Conservation (phyloP, 1,140 invertebrate species). For the Oncopeltus fasciatus region DNA sequence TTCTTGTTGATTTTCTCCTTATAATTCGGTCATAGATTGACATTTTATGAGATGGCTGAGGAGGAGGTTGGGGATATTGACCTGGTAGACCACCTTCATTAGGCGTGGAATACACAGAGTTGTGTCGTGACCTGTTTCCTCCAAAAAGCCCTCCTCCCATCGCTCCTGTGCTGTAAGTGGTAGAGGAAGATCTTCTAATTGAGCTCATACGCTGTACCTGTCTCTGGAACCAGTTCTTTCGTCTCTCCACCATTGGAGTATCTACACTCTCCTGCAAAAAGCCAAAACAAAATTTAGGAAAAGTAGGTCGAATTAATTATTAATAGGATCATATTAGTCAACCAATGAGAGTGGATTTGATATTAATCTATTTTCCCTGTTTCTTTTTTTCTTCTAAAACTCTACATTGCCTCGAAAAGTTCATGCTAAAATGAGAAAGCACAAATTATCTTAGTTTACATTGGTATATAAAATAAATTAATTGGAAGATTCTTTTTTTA, state of each 20-base stretch:
- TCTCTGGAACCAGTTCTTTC: slow-evolving; percentile 75
- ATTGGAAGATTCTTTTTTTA: too few species aligned
- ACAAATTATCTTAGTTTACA: too few species aligned
- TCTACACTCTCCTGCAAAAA: slow-evolving; percentile 71
- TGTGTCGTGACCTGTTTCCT: slow-evolving; percentile 44
- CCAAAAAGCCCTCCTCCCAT: slow-evolving; percentile 33
- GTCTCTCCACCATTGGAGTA: slow-evolving; percentile 62
- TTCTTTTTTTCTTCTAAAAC: too few species aligned
- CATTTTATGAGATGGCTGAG: slow-evolving; percentile 40
- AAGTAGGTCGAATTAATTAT: too few species aligned
- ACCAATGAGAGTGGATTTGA: too few species aligned
- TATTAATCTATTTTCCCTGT: too few species aligned
- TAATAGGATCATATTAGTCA: too few species aligned
- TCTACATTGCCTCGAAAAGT: too few species aligned
- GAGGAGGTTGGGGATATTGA: slow-evolving; percentile 21
- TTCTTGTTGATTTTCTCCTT: slow-evolving; percentile 56
- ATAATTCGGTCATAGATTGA: slow-evolving; percentile 66
- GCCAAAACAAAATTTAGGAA: too few species aligned
- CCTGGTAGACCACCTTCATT: slow-evolving; percentile 41
- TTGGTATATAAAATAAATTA: too few species aligned
- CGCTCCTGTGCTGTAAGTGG: slow-evolving; percentile 65
- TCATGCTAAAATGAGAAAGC: too few species aligned
- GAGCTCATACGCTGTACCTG: slow-evolving; percentile 70
- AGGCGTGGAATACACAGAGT: slow-evolving; percentile 61
- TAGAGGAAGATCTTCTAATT: slow-evolving; percentile 55